phyloP scores from a whole-genome alignment of 2,888 invertebrate genomes.

The Mesorhabditis belari region DNA sequence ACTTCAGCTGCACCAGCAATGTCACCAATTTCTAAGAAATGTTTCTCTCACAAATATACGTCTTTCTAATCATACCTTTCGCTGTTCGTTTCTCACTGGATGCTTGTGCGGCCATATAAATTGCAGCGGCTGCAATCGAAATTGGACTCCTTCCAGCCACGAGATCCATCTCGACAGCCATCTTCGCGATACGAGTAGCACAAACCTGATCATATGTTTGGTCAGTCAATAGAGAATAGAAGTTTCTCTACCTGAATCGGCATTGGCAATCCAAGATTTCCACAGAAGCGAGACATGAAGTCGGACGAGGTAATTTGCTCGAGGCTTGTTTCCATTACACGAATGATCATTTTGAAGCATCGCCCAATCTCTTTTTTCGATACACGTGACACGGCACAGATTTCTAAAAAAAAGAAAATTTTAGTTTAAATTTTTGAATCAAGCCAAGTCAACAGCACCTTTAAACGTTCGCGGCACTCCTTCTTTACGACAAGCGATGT shows the following conservation, averaged over 20 bases:
- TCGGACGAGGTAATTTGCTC: slow-evolving; percentile 96
- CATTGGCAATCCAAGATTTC: slow-evolving; percentile 72
- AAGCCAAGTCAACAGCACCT: too few species aligned
- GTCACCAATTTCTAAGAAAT: slow-evolving; percentile 77
- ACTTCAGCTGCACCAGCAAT: slow-evolving; percentile 97
- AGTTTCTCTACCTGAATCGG: slow-evolving; percentile 16
- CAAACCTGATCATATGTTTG: slow-evolving; percentile 58
- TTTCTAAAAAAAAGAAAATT: slow-evolving; percentile 63
- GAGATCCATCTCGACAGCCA: slow-evolving; percentile 91
- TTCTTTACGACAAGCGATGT: slow-evolving; percentile 96
- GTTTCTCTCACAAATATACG: background rate
- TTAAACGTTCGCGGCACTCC: slow-evolving; percentile 95
- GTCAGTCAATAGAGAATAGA: background rate
- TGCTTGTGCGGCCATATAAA: slow-evolving; percentile 97
- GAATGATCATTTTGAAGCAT: slow-evolving; percentile 91
- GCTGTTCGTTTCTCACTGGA: slow-evolving; percentile 88
- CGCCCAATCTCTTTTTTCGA: slow-evolving; percentile 95
- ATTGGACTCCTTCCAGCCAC: slow-evolving; percentile 93
- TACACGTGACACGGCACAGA: slow-evolving; percentile 88
- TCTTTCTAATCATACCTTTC: slow-evolving; percentile 60
- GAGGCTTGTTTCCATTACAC: slow-evolving; percentile 89
- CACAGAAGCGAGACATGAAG: slow-evolving; percentile 87
- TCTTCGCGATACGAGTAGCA: slow-evolving; percentile 90
- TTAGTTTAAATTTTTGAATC: background rate
- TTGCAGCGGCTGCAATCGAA: slow-evolving; percentile 96